Base-by-base conservation (phyloP, 1,140 invertebrate species). In the Oedothorax gibbosus region DNA sequence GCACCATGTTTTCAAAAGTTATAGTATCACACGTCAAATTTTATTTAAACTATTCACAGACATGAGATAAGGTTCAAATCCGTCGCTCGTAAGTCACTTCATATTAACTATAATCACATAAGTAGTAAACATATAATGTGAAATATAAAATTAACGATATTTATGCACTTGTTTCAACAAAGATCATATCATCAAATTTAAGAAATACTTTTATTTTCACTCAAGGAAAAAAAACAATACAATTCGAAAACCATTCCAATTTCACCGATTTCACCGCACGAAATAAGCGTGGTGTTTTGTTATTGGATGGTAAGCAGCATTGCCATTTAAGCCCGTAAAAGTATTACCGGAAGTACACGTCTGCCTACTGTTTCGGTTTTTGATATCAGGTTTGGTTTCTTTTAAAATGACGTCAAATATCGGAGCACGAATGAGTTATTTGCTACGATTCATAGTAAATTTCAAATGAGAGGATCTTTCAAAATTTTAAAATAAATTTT, bases 251-350 rank as follows among this genome's bases (percentile, higher is more conserved):
- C 65, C 49, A 68, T 81, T 82, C 35, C 69, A 73, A 71, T 82
- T 82, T 73, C 69, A 82, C 49, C 68, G 56, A 54, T 20, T 15
- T 35, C 49, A 73, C 35, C 35, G 35, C 35, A 35, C 35, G 35
- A 35, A 60, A 65, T 56, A 69, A 82, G 80, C 80, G 80, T 82
- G 80, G 54, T 72, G 60, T 73, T 64, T 35, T 82, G 80, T 82
- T 73, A 82, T 82, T 82, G 80, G 80, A 73, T n/a, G 50, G 49
- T 10, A 64, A 12, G 15, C 56, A 57, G 56, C 21, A n/a, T 20
- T 82, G 80, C 80, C 80, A 82, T n/a, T 35, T 35, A 35, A 35
- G 35, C 35, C 35, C 35, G 35, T 35, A 35, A 35, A 35, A 35
- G 35, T 35, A 35, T 35, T 35, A 35, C 35, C 35, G 35, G 35